Percentiles rank a stretch among this genome's conserved stretches.
Evolutionary conservation across 37 sponge, comb jelly and placozoan species (phyloP).

Genomic region (Hexactinellida sp.): DNA sequence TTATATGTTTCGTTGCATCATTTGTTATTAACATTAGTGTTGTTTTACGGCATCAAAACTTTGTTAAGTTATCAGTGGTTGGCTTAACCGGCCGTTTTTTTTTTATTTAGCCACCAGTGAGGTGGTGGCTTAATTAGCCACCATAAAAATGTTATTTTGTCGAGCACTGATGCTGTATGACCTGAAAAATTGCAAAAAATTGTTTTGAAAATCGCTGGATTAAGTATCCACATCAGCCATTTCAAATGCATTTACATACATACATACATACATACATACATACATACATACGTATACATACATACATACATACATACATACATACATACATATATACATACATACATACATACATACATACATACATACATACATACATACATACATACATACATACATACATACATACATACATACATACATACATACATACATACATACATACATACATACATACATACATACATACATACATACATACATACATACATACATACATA

Average conservation of each 20-base stretch:
- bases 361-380: slow-evolving; percentile 14
- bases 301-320: not conserved
- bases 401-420: slow-evolving; percentile 21
- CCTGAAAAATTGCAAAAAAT: too few species aligned
- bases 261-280: slow-evolving; percentile 14
- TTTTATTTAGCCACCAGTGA: too few species aligned
- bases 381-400: slow-evolving; percentile 21
- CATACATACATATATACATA: not conserved
- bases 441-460: slow-evolving; percentile 20
- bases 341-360: not conserved
- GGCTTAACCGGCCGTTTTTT: too few species aligned
- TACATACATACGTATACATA: slow-evolving; percentile 14
- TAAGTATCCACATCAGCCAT: too few species aligned
- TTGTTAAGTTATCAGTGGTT: too few species aligned
- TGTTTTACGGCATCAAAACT: too few species aligned
- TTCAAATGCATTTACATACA: not conserved
- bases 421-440: slow-evolving; percentile 21
- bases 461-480: slow-evolving; percentile 3
- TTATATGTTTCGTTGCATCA: too few species aligned
- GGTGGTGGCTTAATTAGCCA: too few species aligned
- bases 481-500: not conserved
- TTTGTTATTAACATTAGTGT: too few species aligned
- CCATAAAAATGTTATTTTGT: too few species aligned
- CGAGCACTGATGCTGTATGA: too few species aligned
- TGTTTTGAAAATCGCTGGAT: too few species aligned